Conservation (phyloP, 2,797 vertebrate species). For the Tragopan temminckii region DNA sequence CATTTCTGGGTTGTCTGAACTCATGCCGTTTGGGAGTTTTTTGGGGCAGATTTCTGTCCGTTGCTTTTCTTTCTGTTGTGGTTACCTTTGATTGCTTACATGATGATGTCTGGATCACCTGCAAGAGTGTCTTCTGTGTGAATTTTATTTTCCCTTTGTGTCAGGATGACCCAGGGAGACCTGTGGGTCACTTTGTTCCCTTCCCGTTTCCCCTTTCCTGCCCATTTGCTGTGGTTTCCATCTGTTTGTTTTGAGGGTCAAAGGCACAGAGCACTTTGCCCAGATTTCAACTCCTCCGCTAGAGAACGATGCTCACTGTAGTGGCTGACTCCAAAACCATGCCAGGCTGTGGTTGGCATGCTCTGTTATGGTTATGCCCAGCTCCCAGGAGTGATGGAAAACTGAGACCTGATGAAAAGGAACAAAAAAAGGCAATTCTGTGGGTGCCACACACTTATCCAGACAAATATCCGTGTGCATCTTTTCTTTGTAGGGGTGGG, state of each 20-base stretch:
- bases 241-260: slow-evolving; percentile 42
- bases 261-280: slow-evolving; percentile 48
- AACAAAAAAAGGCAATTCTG: accelerated
- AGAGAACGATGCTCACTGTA: background rate
- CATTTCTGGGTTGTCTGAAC: background rate
- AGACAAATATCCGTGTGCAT: background rate
- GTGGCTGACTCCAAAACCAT: background rate
- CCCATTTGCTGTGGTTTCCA: slow-evolving; percentile 44
- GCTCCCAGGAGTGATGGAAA: background rate
- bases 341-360: accelerated
- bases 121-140: background rate
- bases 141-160: slow-evolving; percentile 22
- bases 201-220: background rate
- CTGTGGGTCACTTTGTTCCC: background rate
- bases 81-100: slow-evolving; percentile 22
- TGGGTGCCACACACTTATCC: background rate
- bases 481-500: slow-evolving; percentile 8
- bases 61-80: slow-evolving; percentile 40
- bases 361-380: background rate
- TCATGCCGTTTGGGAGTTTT: background rate
- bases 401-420: background rate
- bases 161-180: background rate
- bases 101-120: slow-evolving; percentile 29
- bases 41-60: background rate
- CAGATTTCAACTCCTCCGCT: slow-evolving; percentile 15